A percentile compares a stretch with the other conserved stretches of the same genome.
Conservation (phyloP, 1,140 invertebrate species). For the Heliconius himera region DNA sequence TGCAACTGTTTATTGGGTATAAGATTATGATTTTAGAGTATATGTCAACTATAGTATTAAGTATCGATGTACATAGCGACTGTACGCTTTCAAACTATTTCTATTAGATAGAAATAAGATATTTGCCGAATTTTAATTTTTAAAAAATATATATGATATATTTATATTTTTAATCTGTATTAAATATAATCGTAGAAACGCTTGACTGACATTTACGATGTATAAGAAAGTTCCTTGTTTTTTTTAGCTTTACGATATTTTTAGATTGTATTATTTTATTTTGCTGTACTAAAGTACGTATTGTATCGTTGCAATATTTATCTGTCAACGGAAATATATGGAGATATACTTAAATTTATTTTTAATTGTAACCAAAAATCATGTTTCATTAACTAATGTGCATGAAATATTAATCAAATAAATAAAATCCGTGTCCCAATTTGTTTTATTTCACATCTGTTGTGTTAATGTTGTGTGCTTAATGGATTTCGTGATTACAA, state of each 20-base stretch:
- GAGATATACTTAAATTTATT: neutral
- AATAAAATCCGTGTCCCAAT: neutral
- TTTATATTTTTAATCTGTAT: neutral
- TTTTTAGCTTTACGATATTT: neutral
- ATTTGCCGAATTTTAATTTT: too few species aligned
- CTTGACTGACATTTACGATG: slow-evolving; percentile 4
- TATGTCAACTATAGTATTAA: too few species aligned
- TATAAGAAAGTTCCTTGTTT: neutral
- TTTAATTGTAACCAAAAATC: neutral
- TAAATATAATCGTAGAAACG: neutral
- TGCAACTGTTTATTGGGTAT: too few species aligned
- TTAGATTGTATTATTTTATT: neutral
- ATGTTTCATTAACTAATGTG: neutral
- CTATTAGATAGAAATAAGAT: too few species aligned
- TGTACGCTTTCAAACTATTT: too few species aligned
- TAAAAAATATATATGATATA: too few species aligned
- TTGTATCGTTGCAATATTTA: neutral
- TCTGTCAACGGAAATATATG: neutral
- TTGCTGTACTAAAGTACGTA: neutral
- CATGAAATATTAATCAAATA: slow-evolving; percentile 1
- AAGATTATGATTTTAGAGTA: too few species aligned
- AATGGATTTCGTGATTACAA: too few species aligned
- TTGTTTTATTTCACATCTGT: neutral
- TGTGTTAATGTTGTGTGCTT: neutral
- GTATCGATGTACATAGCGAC: too few species aligned